These are phyloP conservation scores for Cottoperca gobio DNA, from an alignment of 2,797 vertebrate species.

Conservation along the genomic window DNA sequence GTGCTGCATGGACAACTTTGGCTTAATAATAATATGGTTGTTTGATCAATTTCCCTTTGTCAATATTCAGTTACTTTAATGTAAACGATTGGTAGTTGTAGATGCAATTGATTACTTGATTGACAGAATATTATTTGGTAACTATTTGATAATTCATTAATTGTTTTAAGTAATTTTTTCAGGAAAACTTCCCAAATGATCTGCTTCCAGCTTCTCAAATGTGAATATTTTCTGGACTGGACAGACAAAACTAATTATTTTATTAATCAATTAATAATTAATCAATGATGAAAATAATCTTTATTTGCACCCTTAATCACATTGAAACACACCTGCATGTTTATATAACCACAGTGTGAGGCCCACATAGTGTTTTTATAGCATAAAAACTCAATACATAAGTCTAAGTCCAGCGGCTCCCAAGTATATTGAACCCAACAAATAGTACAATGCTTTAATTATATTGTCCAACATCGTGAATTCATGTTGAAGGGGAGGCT, in stretches of 20 bases:
- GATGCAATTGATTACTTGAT: background rate
- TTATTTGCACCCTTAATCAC: background rate
- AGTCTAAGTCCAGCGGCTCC: background rate
- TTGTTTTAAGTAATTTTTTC: background rate
- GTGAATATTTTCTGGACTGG: background rate
- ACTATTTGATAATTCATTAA: background rate
- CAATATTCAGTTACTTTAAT: background rate
- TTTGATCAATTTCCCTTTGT: background rate
- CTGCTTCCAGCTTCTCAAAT: background rate
- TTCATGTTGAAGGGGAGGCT: background rate
- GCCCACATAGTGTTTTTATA: background rate
- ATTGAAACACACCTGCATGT: background rate
- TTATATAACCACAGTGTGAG: background rate
- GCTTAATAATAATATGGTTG: no score
- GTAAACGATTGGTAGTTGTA: background rate
- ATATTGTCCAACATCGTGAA: background rate
- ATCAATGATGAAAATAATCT: background rate
- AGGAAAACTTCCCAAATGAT: background rate
- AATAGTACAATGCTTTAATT: background rate
- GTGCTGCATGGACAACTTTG: background rate
- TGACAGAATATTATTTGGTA: no score
- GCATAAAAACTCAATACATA: background rate
- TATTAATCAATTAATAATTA: no score
- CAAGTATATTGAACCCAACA: background rate
- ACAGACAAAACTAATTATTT: background rate